A percentile compares a stretch with the other conserved stretches of the same genome.
These are phyloP conservation scores for Dasysyrphus albostriatus DNA, from an alignment of 2,888 invertebrate genomes.

Conservation along the genomic window DNA sequence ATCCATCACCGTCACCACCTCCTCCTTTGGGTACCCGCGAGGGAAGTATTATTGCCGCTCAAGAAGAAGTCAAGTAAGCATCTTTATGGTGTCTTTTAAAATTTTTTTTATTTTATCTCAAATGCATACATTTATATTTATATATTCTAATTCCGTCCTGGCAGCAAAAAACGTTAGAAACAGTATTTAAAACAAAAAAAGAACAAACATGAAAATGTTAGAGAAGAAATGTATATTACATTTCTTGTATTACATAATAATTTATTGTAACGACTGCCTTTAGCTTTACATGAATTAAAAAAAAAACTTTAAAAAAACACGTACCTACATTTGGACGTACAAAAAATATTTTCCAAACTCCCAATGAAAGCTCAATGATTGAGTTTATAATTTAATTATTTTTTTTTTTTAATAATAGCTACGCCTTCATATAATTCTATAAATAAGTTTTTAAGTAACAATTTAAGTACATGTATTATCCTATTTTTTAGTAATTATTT, in stretches of 20 bases:
- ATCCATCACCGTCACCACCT: conserved; percentile 81
- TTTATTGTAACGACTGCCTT: conserved; percentile 66
- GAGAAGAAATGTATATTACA: conserved; percentile 64
- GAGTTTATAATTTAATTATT: conserved; percentile 51
- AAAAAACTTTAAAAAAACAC: conserved; percentile 23
- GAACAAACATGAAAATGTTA: conserved; percentile 40
- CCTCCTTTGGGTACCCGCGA: conserved; percentile 74
- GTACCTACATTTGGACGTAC: conserved; percentile 30
- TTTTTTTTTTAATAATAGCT: conserved; percentile 60
- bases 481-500: conserved; percentile 65
- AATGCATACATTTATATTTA: conserved; percentile 23
- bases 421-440: conserved; percentile 27
- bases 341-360: conserved; percentile 46
- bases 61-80: conserved; percentile 78
- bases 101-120: conserved; percentile 42
- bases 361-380: conserved; percentile 60
- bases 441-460: conserved; percentile 38
- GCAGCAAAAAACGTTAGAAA: conserved; percentile 64
- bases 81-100: conserved; percentile 17
- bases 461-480: conserved; percentile 69
- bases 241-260: conserved; percentile 38
- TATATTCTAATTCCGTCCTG: conserved; percentile 70
- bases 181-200: conserved; percentile 55
- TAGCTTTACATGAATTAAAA: conserved; percentile 64
- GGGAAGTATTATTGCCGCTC: conserved; percentile 57